These are phyloP conservation scores for Nezara viridula DNA, from an alignment of 2,888 invertebrate genomes.

Conservation along the genomic window DNA sequence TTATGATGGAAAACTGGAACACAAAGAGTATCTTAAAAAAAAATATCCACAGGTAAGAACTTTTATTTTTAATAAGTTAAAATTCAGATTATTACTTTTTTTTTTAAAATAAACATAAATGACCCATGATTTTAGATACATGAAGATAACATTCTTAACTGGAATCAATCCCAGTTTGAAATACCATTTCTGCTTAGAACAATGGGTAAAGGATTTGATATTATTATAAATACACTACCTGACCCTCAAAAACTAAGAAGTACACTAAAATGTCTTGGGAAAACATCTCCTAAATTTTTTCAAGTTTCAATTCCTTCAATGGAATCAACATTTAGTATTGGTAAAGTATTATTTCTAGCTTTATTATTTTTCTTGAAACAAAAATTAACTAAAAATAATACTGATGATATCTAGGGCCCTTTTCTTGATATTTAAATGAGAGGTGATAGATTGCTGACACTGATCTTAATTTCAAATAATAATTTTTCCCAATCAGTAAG, in stretches of 20 bases:
- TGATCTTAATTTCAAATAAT: neutral
- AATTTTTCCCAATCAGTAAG: neutral
- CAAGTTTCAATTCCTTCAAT: slow-evolving; percentile 30
- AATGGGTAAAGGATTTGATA: slow-evolving; percentile 58
- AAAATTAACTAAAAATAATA: neutral
- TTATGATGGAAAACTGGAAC: slow-evolving; percentile 6
- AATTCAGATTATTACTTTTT: neutral
- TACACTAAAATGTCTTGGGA: slow-evolving; percentile 45
- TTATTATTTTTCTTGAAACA: neutral
- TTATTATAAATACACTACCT: slow-evolving; percentile 57
- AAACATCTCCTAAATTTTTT: slow-evolving; percentile 9
- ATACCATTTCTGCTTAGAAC: slow-evolving; percentile 51
- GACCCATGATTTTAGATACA: slow-evolving; percentile 24
- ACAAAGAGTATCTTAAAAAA: slow-evolving; percentile 45
- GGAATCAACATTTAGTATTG: neutral
- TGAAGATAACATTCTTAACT: slow-evolving; percentile 8
- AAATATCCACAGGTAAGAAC: neutral
- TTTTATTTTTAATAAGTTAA: neutral
- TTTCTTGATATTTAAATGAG: neutral
- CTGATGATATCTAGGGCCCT: neutral
- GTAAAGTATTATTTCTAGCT: slow-evolving; percentile 1
- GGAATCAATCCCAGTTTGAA: slow-evolving; percentile 15
- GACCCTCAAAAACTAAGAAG: slow-evolving; percentile 50
- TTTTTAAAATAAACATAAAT: neutral
- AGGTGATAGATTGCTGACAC: neutral